These are phyloP conservation scores for Todiramphus saurophagus DNA, from an alignment of 2,113 vertebrate species.

Conservation along the genomic window DNA sequence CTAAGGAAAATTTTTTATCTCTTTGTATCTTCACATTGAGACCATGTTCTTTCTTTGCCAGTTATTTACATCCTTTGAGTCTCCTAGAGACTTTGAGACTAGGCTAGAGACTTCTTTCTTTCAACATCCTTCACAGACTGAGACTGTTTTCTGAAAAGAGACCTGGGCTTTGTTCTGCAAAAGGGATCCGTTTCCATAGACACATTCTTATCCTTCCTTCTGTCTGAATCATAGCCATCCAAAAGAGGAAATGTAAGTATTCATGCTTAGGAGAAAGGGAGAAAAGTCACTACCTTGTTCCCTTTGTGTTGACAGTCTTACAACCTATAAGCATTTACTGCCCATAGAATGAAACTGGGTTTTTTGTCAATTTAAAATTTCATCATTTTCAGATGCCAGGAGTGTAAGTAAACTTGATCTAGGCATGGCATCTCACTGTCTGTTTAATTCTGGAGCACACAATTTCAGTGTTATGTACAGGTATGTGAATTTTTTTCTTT, in stretches of 20 bases:
- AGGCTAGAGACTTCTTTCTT: not conserved
- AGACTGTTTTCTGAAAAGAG: not conserved
- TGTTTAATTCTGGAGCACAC: not conserved
- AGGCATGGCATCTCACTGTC: not conserved
- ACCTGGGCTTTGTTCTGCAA: not conserved
- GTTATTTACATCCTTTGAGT: not conserved
- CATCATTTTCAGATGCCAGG: not conserved
- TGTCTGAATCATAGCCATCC: not conserved
- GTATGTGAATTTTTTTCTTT: not conserved
- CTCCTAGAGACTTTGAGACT: not conserved
- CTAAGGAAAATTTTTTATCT: not conserved
- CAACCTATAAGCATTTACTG: not conserved
- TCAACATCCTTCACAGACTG: not conserved
- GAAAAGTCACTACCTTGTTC: not conserved
- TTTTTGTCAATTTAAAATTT: not conserved
- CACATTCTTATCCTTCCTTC: not conserved
- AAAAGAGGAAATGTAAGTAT: not conserved
- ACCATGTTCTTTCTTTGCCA: not conserved
- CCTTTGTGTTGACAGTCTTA: not conserved
- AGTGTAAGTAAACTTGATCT: not conserved
- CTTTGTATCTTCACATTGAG: not conserved
- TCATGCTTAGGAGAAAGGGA: not conserved
- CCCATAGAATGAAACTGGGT: not conserved
- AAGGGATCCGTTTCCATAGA: not conserved
- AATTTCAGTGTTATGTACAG: not conserved